Evolutionary conservation across 2,888 invertebrate species (phyloP).

Genomic region (Tetragonula carbonaria): DNA sequence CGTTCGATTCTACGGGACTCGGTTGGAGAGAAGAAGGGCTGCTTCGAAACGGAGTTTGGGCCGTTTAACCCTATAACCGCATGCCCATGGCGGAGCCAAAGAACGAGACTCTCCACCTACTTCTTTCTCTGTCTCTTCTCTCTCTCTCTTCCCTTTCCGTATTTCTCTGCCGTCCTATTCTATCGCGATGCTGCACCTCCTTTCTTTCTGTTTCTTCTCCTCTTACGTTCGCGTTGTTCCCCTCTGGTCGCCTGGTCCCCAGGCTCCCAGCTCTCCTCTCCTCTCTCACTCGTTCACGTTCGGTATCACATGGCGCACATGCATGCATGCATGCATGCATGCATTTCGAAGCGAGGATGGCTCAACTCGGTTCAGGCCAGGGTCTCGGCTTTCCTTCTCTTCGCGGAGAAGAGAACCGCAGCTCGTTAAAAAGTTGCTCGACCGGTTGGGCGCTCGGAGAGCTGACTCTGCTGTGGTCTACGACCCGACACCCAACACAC

Average conservation of each 20-base stretch:
- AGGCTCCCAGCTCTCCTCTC: constrained; percentile 3
- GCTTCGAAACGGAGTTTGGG: constrained; percentile 54
- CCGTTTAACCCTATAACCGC: constrained; percentile 69
- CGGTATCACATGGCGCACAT: constrained; percentile 79
- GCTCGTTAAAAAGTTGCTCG: constrained; percentile 84
- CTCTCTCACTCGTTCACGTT: constrained; percentile 52
- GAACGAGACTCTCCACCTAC: constrained; percentile 61
- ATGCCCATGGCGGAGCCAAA: constrained; percentile 59
- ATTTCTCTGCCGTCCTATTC: constrained; percentile 17
- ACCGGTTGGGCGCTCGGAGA: constrained; percentile 82
- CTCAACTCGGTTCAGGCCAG: constrained; percentile 79
- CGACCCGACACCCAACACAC: constrained; percentile 81
- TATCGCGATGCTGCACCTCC: constrained; percentile 52
- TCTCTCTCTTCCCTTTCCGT: background rate
- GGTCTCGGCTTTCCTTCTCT: constrained; percentile 77
- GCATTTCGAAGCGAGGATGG: constrained; percentile 82
- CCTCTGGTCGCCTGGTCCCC: constrained; percentile 14
- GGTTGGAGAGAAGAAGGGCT: constrained; percentile 35
- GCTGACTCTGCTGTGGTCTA: constrained; percentile 82
- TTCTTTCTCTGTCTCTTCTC: constrained; percentile 47
- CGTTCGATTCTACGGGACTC: constrained; percentile 61
- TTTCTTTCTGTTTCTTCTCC: constrained; percentile 48
- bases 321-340: constrained; percentile 76
- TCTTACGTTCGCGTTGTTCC: constrained; percentile 32
- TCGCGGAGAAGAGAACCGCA: constrained; percentile 74